phyloP scores from a whole-genome alignment of 2,797 vertebrate species.

The Enoplosus armatus region DNA sequence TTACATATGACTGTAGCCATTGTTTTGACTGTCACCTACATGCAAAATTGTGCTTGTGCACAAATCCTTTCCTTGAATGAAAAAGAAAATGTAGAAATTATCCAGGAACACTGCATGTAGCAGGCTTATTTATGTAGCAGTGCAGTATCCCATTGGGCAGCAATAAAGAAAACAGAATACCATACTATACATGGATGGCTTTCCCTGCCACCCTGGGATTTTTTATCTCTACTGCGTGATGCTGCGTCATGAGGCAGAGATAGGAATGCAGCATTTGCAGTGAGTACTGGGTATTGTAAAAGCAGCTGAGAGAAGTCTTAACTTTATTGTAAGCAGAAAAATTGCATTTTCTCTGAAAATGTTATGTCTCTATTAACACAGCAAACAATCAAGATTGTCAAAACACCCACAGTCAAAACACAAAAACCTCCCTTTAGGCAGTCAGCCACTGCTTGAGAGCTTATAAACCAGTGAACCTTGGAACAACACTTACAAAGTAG shows the following conservation, averaged over 20 bases:
- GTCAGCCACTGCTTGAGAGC: neutral
- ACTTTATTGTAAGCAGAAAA: conserved; percentile 5
- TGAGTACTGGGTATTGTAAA: neutral
- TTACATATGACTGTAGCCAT: neutral
- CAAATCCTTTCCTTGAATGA: neutral
- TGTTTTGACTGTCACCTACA: neutral
- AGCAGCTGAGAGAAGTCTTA: neutral
- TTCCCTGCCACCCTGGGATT: neutral
- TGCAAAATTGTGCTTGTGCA: neutral
- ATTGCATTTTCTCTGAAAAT: neutral
- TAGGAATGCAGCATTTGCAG: neutral
- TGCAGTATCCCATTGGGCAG: neutral
- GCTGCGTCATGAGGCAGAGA: neutral
- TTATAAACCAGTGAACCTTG: neutral
- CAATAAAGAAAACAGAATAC: neutral
- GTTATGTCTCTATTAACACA: neutral
- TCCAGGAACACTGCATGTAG: neutral
- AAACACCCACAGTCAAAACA: neutral
- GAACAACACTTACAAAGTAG: conserved; percentile 93
- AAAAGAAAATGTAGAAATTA: neutral
- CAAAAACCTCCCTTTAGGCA: neutral
- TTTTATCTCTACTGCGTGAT: neutral
- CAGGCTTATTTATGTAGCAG: neutral
- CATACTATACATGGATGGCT: neutral
- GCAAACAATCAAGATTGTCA: neutral